Evolutionary conservation across 2,797 vertebrate genomes (phyloP), one percentile per base, ranked within the genome.

Genomic region (Danio choprae): DNA sequence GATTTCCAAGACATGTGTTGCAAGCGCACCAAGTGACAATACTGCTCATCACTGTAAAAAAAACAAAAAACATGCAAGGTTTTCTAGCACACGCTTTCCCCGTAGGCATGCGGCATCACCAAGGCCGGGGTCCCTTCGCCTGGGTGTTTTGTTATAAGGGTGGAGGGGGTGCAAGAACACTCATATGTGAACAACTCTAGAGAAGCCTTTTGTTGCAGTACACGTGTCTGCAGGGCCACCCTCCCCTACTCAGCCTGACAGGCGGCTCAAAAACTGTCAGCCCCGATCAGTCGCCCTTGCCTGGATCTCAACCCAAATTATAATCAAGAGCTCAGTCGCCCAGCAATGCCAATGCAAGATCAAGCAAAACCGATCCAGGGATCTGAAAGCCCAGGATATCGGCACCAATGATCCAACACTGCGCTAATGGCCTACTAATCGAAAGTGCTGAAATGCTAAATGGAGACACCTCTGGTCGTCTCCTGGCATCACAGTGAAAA

Each of bases 221-320:
- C 74, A 53, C 67, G 71, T 89, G 89, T 90, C 84, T 29, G 85
- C 79, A 3, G 67, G 87, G 83, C 86, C 3, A 15, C 81, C 82
- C 58, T 53, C 51, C 75, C 36, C 1, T 84, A 87, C 88, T 87
- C 84, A 84, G 86, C 88, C 88, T 89, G 84, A 90, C 91, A 93
- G 90, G 84, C 81, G 87, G 84, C 88, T 92, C 90, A 85, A 91
- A 93, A 94, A 88, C 92, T 95, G 95, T 95, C 95, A 94, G 85
- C 87, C 90, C 86, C 4, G 12, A 95, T 95, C 92, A 94, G 83
- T 91, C 86, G 85, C 88, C 91, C 92, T 90, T 81, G 89, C 86
- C 87, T 87, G 92, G 85, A 92, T 89, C 89, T 94, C 92, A 93
- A 20, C 86, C 88, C 84, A 48, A 87, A 93, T 95, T 93, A 94